Base-by-base conservation (phyloP, 2,797 vertebrate species). In the Cercopithecus neglectus region DNA sequence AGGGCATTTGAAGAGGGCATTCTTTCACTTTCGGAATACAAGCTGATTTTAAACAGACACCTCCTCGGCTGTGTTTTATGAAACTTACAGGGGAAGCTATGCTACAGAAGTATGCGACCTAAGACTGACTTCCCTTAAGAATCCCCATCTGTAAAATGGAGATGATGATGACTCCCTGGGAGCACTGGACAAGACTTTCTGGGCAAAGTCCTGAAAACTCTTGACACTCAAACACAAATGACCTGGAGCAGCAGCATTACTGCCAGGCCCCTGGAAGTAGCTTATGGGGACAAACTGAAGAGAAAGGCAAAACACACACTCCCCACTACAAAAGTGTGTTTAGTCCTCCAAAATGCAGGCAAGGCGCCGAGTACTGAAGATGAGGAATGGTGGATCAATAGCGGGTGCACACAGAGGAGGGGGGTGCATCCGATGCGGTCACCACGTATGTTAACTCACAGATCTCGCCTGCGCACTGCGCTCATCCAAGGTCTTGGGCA, bases 311-410 rank as follows among this genome's bases (percentile, higher is more conserved):
- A 33, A 21, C 48, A 46, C 39, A 30, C 19, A 30, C 10, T 17
- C 39, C 76, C 61, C 61, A 17, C 7, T 28, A 2, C 44, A 81
- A 70, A 55, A 78, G 19, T 33, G 24, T 50, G 41, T 41, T 53
- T 61, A 64, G 26, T 36, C 83, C 50, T 94, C 48, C 55, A 61
- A 83, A 59, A 7, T 1, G 5, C 0, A 33, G 10, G 75, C 39
- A 44, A 44, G 64, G 57, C 22, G 39, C 0, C 2, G 44, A 41
- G 41, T 2, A 46, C 26, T 26, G 67, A 41, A 53, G 24, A 59
- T 0, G 2, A 30, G n/a, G 46, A 30, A 55, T 17, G 22, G 48
- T 1, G 0, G 3, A 57, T 36, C 24, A 14, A 46, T 5, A 36
- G 74, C 57, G 1, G 0, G 24, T 46, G 10, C 21, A 6, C 10